phyloP scores from a whole-genome alignment of 23 tunicate species.

The Styela clava region DNA sequence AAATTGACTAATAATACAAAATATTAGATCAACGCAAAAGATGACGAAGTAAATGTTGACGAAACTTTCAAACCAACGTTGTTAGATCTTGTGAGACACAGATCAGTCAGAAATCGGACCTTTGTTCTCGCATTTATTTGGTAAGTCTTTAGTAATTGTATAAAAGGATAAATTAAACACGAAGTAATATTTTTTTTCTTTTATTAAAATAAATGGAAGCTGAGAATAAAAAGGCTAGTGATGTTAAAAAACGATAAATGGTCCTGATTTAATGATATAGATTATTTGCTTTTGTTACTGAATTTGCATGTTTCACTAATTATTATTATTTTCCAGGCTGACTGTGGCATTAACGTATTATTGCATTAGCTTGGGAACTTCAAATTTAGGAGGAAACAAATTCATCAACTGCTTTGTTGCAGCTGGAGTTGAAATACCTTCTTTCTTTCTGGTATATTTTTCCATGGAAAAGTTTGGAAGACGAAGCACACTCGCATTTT shows the following conservation, averaged over 20 bases:
- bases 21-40: neutral
- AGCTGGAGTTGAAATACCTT: slow-evolving; percentile 27
- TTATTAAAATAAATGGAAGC: too few relatives aligned
- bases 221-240: too few relatives aligned
- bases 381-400: slow-evolving; percentile 28
- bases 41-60: neutral
- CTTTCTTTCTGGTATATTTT: neutral
- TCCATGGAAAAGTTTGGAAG: neutral
- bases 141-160: neutral
- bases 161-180: too few relatives aligned
- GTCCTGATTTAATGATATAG: too few relatives aligned
- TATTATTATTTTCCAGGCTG: slow-evolving; percentile 18
- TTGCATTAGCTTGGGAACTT: slow-evolving; percentile 7
- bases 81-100: neutral
- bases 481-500: neutral
- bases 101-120: neutral
- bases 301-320: too few relatives aligned
- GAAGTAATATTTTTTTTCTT: too few relatives aligned
- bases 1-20: too few relatives aligned
- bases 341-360: slow-evolving; percentile 7
- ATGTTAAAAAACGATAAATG: too few relatives aligned
- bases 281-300: too few relatives aligned
- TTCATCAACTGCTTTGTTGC: slow-evolving; percentile 25
- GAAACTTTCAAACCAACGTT: neutral
- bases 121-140: neutral